Evolutionary conservation across 2,113 vertebrate genomes (phyloP), one percentile per base, ranked within the genome.

Genomic region (Anolis carolinensis): DNA sequence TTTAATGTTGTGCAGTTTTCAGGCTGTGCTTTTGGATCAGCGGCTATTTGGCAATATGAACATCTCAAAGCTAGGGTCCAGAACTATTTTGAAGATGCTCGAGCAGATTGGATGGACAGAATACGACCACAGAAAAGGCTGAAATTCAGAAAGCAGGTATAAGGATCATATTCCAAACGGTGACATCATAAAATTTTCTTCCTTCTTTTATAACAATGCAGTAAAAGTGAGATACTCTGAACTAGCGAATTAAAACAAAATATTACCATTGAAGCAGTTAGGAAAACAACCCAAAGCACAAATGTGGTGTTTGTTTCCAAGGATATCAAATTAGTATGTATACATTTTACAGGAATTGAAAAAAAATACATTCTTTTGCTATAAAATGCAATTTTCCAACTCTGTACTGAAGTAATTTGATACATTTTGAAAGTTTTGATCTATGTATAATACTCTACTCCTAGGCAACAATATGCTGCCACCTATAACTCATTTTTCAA

Each of bases 31-130:
- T 99, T 99, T 81, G 97, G 97, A 21, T 92, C 95, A 1, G 98
- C 98, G 11, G 98, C 98, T 79, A 97, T 99, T 93, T 99, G 98
- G 98, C 98, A 99, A 89, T 99, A 99, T 59, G 98, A 99, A 92
- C 95, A 97, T 3, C 94, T 99, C 72, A 99, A 99, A 95, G 97
- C 96, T 3, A 96, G 96, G 0, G 97, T 99, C 50, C 97, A 98
- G 95, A 97, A 92, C 90, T 98, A 98, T 88, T 97, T 99, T 1
- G 95, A 98, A 84, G 97, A 97, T 32, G 88, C 97, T 62, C 95
- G 96, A 80, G 95, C 97, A 0, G 97, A 99, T 88, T 99, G 98
- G 98, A 79, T 99, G 95, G 97, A 98, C 78, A 98, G 95, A 85
- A 88, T 98, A 63, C 96, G 96, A 2, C 97, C 98, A 0, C 98